Conservation (phyloP, 2,797 vertebrate genomes). For the Centropyge bicolor region DNA sequence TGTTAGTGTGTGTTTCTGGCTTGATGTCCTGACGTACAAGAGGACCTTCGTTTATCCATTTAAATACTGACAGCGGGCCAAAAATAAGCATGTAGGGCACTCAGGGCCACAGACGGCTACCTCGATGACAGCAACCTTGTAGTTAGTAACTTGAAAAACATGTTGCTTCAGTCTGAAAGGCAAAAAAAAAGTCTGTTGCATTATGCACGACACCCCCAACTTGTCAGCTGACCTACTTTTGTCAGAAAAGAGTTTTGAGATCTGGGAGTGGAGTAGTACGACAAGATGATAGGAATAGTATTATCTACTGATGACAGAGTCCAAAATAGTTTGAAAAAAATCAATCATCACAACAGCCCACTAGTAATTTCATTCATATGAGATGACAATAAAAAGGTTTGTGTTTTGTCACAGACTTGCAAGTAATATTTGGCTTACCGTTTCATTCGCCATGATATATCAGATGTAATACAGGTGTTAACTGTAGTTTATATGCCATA, state of each 20-base stretch:
- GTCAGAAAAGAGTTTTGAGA: neutral
- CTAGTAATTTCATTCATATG: too few species aligned
- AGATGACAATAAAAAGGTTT: neutral
- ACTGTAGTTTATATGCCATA: too few species aligned
- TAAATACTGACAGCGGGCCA: conserved; percentile 63
- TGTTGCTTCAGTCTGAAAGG: conserved; percentile 22
- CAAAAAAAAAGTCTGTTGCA: conserved; percentile 12
- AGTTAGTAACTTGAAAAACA: conserved; percentile 14
- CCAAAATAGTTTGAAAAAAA: neutral
- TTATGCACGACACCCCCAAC: neutral
- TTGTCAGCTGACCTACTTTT: conserved; percentile 9
- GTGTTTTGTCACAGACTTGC: neutral
- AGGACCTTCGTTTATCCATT: conserved; percentile 64
- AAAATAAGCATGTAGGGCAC: conserved; percentile 62
- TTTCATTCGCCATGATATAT: neutral
- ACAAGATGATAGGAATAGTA: neutral
- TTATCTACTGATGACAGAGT: neutral
- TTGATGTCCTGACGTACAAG: conserved; percentile 57
- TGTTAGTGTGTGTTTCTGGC: conserved; percentile 29
- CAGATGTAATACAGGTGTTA: neutral
- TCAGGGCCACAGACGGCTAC: conserved; percentile 39
- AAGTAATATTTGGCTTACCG: neutral
- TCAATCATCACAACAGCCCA: neutral
- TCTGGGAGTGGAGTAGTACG: too few species aligned
- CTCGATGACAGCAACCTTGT: conserved; percentile 22